Evolutionary conservation across 2,888 invertebrate genomes (phyloP).

Genomic region (Acronicta psi): DNA sequence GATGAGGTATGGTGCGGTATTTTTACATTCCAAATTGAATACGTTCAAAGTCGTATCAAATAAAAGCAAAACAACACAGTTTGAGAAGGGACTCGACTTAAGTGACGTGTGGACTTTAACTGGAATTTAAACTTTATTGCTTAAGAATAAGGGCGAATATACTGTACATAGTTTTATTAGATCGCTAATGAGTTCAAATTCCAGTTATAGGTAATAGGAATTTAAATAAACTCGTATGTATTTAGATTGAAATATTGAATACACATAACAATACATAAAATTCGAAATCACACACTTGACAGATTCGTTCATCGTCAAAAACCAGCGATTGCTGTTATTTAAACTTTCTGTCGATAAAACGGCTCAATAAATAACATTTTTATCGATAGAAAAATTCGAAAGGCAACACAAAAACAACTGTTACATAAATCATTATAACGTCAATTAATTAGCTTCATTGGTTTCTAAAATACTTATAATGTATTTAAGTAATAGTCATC

Average conservation of each 20-base stretch:
- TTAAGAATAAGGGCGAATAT: constrained; percentile 14
- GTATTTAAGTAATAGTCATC: constrained; percentile 18
- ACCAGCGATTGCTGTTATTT: too few species aligned
- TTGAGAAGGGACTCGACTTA: constrained; percentile 18
- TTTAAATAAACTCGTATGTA: constrained; percentile 27
- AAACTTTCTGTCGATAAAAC: too few species aligned
- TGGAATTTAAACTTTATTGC: constrained; percentile 30
- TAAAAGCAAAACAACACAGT: constrained; percentile 47
- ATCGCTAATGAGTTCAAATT: constrained; percentile 23
- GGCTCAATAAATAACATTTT: too few species aligned
- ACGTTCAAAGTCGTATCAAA: constrained; percentile 36
- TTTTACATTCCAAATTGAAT: constrained; percentile 47
- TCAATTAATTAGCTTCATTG: constrained; percentile 7
- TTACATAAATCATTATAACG: background rate
- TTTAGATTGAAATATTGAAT: background rate
- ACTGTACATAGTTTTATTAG: constrained; percentile 21
- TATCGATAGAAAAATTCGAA: too few species aligned
- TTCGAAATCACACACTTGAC: too few species aligned
- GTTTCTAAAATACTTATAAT: constrained; percentile 21
- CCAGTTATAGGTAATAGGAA: constrained; percentile 14
- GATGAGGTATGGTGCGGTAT: constrained; percentile 79
- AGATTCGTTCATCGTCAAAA: background rate
- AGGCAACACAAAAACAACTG: background rate
- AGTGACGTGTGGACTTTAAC: constrained; percentile 25
- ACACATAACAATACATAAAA: too few species aligned